These are phyloP conservation scores for Glossosoma conforme DNA, from an alignment of 1,140 invertebrate genomes.

Conservation along the genomic window DNA sequence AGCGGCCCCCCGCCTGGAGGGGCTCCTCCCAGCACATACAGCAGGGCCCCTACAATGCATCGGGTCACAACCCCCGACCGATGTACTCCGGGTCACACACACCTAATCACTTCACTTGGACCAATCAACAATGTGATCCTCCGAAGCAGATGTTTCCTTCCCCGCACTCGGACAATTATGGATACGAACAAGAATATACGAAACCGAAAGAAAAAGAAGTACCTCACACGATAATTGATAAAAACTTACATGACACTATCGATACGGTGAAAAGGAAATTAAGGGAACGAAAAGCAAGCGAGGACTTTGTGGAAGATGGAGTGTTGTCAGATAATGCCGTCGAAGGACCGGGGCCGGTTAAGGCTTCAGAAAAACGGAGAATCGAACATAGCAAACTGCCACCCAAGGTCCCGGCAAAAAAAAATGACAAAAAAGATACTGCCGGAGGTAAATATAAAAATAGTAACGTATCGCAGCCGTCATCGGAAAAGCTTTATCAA, in stretches of 20 bases:
- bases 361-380: slow-evolving; percentile 19
- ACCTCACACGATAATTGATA: slow-evolving; percentile 11
- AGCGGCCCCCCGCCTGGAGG: too few relatives aligned
- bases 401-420: slow-evolving; percentile 12
- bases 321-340: not conserved
- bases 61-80: not conserved
- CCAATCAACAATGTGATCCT: not conserved
- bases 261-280: slow-evolving; percentile 27
- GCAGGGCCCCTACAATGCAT: not conserved
- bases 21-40: not conserved
- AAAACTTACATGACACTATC: slow-evolving; percentile 21
- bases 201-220: slow-evolving; percentile 6
- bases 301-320: slow-evolving; percentile 7
- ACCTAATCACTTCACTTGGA: too few relatives aligned
- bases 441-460: not conserved
- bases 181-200: slow-evolving; percentile 6
- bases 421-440: slow-evolving; percentile 19
- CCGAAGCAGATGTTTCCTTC: not conserved
- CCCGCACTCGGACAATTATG: too few relatives aligned
- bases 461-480: not conserved
- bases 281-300: slow-evolving; percentile 20
- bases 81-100: not conserved
- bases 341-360: slow-evolving; percentile 5
- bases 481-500: slow-evolving; percentile 7
- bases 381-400: slow-evolving; percentile 26